A percentile compares a stretch with the other conserved stretches of the same genome.
These are phyloP conservation scores for Trisateles emortualis DNA, from an alignment of 2,888 invertebrate species.

Conservation along the genomic window DNA sequence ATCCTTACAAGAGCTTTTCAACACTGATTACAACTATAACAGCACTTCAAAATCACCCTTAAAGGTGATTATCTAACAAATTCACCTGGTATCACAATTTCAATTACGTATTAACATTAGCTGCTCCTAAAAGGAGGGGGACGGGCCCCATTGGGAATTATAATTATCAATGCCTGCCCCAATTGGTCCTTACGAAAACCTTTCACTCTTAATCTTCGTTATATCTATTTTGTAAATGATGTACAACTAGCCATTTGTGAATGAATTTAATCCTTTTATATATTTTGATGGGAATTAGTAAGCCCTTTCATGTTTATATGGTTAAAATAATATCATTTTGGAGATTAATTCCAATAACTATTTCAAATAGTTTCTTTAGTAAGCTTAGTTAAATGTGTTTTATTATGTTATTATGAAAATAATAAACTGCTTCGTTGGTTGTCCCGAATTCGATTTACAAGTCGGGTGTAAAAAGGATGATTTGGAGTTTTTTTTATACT, in stretches of 20 bases:
- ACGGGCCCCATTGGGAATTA: slow-evolving; percentile 57
- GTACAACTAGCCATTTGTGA: slow-evolving; percentile 24
- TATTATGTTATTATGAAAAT: neutral
- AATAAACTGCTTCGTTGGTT: too few species aligned
- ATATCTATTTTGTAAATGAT: slow-evolving; percentile 38
- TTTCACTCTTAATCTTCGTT: slow-evolving; percentile 45
- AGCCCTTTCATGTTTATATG: slow-evolving; percentile 20
- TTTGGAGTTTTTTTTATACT: too few species aligned
- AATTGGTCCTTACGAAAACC: slow-evolving; percentile 55
- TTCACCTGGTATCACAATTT: slow-evolving; percentile 59
- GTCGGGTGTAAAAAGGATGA: too few species aligned
- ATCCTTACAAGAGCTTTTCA: neutral
- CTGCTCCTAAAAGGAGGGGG: slow-evolving; percentile 51
- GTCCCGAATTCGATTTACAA: too few species aligned
- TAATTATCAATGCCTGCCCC: slow-evolving; percentile 65
- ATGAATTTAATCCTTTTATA: slow-evolving; percentile 30
- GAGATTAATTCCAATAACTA: neutral
- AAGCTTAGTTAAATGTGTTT: neutral
- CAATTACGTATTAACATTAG: slow-evolving; percentile 65
- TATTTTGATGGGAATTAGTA: slow-evolving; percentile 20
- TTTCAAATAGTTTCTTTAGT: neutral
- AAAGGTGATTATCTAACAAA: slow-evolving; percentile 62
- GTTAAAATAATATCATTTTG: slow-evolving; percentile 8
- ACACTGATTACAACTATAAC: neutral
- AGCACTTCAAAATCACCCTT: slow-evolving; percentile 40